Evolutionary conservation across 2,888 invertebrate species (phyloP).

Genomic region (Hirtodrosophila histrioides): DNA sequence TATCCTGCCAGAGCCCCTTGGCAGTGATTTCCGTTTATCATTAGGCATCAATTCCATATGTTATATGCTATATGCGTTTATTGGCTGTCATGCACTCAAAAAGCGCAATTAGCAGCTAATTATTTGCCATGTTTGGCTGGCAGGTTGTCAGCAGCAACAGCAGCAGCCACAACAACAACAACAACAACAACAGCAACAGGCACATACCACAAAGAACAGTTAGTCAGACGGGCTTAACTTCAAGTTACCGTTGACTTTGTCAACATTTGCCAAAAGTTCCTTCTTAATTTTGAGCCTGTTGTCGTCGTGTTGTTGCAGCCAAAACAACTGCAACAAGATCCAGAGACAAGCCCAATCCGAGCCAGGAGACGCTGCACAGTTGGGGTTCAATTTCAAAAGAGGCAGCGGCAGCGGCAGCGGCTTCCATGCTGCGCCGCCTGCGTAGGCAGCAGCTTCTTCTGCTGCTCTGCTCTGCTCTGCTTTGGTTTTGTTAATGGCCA

Average conservation of each 20-base stretch:
- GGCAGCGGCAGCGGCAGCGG: conserved; percentile 25
- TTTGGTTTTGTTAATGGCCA: conserved; percentile 75
- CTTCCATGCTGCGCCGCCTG: conserved; percentile 49
- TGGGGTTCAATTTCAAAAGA: conserved; percentile 55
- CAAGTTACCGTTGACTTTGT: conserved; percentile 67
- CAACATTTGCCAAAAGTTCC: conserved; percentile 66
- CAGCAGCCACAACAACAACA: no score
- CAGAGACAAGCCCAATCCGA: conserved; percentile 17
- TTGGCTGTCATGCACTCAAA: conserved; percentile 43
- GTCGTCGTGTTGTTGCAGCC: conserved; percentile 19
- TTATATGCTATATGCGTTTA: conserved; percentile 3
- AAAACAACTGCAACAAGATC: conserved; percentile 29
- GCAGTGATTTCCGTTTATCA: conserved; percentile 24
- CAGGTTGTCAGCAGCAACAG: conserved; percentile 43
- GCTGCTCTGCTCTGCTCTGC: conserved; percentile 17
- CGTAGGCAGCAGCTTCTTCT: conserved; percentile 57
- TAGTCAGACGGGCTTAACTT: conserved; percentile 48
- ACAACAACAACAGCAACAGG: conserved; percentile 10
- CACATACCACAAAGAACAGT: conserved; percentile 48
- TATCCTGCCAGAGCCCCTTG: conserved; percentile 5
- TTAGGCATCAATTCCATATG: conserved; percentile 17
- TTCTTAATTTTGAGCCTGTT: conserved; percentile 54
- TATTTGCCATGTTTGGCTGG: conserved; percentile 56
- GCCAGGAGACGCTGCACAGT: conserved; percentile 33
- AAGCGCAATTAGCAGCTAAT: conserved; percentile 69